Conservation (phyloP, 2,113 vertebrate genomes). For the Gallinago media region DNA sequence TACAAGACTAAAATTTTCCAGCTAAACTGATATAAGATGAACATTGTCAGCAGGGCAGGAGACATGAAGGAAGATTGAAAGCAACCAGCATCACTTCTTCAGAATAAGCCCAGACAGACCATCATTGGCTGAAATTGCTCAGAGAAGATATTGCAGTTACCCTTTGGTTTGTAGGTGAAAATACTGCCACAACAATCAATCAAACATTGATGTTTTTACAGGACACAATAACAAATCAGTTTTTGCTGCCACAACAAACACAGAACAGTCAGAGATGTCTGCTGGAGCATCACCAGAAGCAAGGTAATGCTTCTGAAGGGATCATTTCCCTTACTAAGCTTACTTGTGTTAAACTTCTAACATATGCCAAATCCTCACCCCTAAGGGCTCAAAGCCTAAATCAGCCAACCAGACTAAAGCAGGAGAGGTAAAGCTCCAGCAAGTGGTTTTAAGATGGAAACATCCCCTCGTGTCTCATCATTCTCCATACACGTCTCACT, state of each 20-base stretch:
- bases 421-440: background rate
- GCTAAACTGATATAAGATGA: background rate
- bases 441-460: background rate
- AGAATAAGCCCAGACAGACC: conserved; percentile 20
- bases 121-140: conserved; percentile 9
- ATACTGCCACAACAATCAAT: conserved; percentile 17
- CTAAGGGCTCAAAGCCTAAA: fast-evolving
- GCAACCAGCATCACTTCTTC: background rate
- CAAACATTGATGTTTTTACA: conserved; percentile 11
- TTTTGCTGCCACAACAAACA: conserved; percentile 5
- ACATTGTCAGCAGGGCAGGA: background rate
- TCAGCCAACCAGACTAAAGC: background rate
- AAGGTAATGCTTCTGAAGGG: background rate
- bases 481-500: background rate
- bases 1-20: background rate
- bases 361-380: background rate
- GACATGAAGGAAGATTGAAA: conserved; percentile 26
- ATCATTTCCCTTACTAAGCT: fast-evolving
- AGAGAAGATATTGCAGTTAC: background rate
- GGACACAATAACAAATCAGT: conserved; percentile 15
- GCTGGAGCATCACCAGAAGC: background rate
- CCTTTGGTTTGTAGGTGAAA: conserved; percentile 45
- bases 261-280: background rate
- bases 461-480: background rate
- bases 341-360: background rate